Evolutionary conservation across 1,140 invertebrate species (phyloP).

Genomic region (Gonioctena quinquepunctata): DNA sequence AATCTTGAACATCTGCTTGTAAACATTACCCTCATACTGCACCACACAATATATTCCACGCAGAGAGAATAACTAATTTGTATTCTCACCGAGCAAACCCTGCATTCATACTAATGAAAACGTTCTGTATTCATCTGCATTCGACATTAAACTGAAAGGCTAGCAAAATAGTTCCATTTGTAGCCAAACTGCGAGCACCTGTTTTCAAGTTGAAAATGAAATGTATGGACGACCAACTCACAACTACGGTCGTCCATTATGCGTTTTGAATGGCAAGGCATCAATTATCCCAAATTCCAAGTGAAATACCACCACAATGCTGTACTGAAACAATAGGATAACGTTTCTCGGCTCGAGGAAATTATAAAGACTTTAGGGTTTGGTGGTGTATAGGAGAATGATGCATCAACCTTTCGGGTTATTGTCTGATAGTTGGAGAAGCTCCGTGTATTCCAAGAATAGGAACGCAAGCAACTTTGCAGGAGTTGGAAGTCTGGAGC

Average conservation of each 20-base stretch:
- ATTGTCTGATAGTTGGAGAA: not conserved
- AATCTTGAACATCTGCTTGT: too few species aligned
- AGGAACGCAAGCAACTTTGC: too few species aligned
- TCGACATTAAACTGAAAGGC: not conserved
- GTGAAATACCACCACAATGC: not conserved
- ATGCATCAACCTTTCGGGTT: not conserved
- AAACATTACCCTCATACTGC: too few species aligned
- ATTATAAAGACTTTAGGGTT: not conserved
- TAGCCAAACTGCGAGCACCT: not conserved
- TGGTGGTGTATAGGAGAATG: not conserved
- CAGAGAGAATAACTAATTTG: too few species aligned
- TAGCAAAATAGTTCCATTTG: conserved; percentile 1
- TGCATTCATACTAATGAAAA: not conserved
- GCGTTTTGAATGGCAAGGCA: not conserved
- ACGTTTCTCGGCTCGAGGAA: not conserved
- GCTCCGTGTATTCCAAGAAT: too few species aligned
- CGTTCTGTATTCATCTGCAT: not conserved
- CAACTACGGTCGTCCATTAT: not conserved
- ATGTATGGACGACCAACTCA: not conserved
- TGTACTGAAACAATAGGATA: not conserved
- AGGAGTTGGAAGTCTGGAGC: too few species aligned
- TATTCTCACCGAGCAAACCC: not conserved
- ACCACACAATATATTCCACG: too few species aligned
- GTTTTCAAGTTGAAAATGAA: not conserved
- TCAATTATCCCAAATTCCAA: conserved; percentile 2